These are phyloP conservation scores for Onychostruthus taczanowskii DNA, from an alignment of 2,113 vertebrate species.

Conservation along the genomic window DNA sequence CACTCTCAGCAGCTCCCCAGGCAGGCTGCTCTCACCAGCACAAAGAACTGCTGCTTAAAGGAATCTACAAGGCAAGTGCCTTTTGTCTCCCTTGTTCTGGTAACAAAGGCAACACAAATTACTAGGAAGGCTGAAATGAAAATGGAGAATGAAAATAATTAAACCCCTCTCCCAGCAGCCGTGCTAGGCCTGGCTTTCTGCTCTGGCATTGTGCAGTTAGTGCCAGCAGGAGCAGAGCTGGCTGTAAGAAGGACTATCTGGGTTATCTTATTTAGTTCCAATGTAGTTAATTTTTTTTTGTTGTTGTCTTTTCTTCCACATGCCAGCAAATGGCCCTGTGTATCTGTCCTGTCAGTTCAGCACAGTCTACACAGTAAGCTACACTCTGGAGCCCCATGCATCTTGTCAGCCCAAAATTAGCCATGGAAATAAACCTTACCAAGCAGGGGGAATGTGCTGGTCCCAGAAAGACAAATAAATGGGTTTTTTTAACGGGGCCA, in stretches of 20 bases:
- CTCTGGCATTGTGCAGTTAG: constrained; percentile 53
- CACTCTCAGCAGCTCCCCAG: background rate
- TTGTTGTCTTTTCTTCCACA: background rate
- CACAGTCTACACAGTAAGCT: background rate
- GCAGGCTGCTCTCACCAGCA: background rate
- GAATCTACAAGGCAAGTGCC: constrained; percentile 19
- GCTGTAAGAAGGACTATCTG: constrained; percentile 7
- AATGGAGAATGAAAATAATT: constrained; percentile 64
- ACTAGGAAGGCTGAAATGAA: constrained; percentile 46
- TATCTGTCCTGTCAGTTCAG: background rate
- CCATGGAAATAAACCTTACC: background rate
- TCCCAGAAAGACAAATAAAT: background rate
- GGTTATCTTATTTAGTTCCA: constrained; percentile 3
- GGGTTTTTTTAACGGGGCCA: background rate
- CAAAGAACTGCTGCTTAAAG: background rate
- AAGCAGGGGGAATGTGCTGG: background rate
- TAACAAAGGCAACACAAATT: constrained; percentile 53
- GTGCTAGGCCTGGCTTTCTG: constrained; percentile 37
- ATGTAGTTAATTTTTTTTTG: background rate
- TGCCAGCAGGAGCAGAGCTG: constrained; percentile 51
- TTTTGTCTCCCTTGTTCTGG: constrained; percentile 31
- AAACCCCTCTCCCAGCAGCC: constrained; percentile 27
- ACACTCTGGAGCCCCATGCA: background rate
- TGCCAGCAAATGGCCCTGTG: background rate
- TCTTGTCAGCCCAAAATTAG: background rate